These are phyloP conservation scores for Cantharis nigra DNA, from an alignment of 2,888 invertebrate species.

Conservation along the genomic window DNA sequence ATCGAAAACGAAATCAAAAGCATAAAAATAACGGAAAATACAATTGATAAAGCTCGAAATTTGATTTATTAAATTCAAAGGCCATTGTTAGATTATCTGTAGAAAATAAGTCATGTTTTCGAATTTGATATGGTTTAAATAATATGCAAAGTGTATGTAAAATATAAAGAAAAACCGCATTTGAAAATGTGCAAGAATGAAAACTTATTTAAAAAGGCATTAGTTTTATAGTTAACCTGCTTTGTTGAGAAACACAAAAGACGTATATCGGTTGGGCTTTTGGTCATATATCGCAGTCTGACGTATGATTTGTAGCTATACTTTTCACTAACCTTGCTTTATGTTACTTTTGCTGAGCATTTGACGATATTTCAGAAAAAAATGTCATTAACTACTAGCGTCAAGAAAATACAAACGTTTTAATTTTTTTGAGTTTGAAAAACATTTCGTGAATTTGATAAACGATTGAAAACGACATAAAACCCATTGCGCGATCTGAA, in stretches of 20 bases:
- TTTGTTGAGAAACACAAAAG: slow-evolving; percentile 48
- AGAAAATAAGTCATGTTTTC: slow-evolving; percentile 32
- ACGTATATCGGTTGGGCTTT: slow-evolving; percentile 45
- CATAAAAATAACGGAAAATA: slow-evolving; percentile 53
- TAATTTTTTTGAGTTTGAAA: neutral
- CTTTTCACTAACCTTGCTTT: slow-evolving; percentile 29
- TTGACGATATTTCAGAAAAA: slow-evolving; percentile 18
- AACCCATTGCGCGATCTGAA: slow-evolving; percentile 28
- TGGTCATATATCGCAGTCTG: slow-evolving; percentile 47
- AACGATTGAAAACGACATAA: slow-evolving; percentile 26
- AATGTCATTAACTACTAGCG: slow-evolving; percentile 7
- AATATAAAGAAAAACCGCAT: slow-evolving; percentile 32
- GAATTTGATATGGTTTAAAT: slow-evolving; percentile 33
- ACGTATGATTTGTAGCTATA: slow-evolving; percentile 31
- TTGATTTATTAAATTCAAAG: slow-evolving; percentile 51
- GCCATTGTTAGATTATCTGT: slow-evolving; percentile 50
- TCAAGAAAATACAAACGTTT: neutral
- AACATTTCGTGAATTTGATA: slow-evolving; percentile 21
- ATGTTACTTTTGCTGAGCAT: slow-evolving; percentile 26
- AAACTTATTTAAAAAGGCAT: slow-evolving; percentile 47
- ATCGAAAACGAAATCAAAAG: slow-evolving; percentile 48
- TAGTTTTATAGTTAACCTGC: slow-evolving; percentile 40
- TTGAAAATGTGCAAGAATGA: slow-evolving; percentile 41
- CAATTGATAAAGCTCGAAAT: slow-evolving; percentile 47
- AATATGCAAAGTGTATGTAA: slow-evolving; percentile 31